Conservation (phyloP, 2,113 vertebrate species). For the Tachycineta bicolor region DNA sequence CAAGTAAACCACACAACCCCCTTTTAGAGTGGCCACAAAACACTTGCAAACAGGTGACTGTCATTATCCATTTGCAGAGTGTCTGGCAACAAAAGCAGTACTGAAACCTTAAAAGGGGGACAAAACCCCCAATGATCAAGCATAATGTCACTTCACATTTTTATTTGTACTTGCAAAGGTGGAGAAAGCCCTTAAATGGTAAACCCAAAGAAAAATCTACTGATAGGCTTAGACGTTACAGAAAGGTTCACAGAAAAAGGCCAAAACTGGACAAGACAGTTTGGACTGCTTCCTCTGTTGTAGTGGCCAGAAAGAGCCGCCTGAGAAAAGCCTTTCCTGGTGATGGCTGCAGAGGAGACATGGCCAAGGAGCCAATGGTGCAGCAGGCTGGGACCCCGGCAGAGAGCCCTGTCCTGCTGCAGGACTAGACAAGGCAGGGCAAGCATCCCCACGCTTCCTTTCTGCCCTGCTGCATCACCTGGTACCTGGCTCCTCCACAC, state of each 20-base stretch:
- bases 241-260: conserved; percentile 2
- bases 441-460: fast-evolving
- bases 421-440: neutral
- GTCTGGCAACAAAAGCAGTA: conserved; percentile 8
- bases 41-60: neutral
- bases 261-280: neutral
- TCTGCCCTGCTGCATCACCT: neutral
- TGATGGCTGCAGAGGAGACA: neutral
- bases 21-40: neutral
- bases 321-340: conserved; percentile 21
- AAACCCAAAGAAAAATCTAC: conserved; percentile 28
- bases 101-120: neutral
- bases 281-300: neutral
- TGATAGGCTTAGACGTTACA: neutral
- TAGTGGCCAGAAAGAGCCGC: neutral
- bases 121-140: neutral
- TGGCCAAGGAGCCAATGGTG: neutral
- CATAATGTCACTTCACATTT: conserved; percentile 51
- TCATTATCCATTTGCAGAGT: neutral
- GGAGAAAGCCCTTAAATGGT: conserved; percentile 60
- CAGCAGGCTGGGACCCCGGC: neutral
- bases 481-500: neutral
- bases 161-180: conserved; percentile 19
- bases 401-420: neutral
- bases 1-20: neutral